Base-by-base conservation (phyloP, 92 coral and sea anemone species). In the Paramuricea clavata region DNA sequence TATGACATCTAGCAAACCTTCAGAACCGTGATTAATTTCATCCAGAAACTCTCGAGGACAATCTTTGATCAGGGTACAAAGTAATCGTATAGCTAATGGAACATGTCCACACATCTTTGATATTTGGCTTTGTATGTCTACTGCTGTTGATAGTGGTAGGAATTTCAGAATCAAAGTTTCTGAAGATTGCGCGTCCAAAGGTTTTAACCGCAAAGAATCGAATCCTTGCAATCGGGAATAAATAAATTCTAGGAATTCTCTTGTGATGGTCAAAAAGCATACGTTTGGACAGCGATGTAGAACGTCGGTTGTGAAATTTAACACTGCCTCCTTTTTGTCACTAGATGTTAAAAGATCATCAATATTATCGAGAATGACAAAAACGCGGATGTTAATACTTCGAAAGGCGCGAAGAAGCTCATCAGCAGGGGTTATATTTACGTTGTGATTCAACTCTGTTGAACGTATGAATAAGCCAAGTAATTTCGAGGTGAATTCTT, bases 161-260 rank as follows among this genome's bases (percentile, higher is more conserved):
- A n/a, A 86, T 65, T 21, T 32, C 26, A 0, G 23, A 12, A 67
- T 67, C 73, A 3, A 87, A 42, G 12, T 12, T 27, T 69, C 26
- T 19, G 85, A 44, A 9, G 85, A 76, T 2, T 0, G 34, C 4
- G 44, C 16, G 72, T 77, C 89, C 15, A 87, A 54, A 54, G 90
- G 80, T 17, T 78, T 27, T 5, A 87, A 65, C 80, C 90, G 79
- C 1, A 79, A 30, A 11, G 75, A 30, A 21, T 80, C 76, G 11
- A 16, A 19, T 34, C 26, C 76, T 33, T 70, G 49, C 19, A 35
- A 0, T 33, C 22, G 41, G 0, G 33, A 15, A 70, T 5, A 7
- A 59, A 80, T 54, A 80, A 79, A 87, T 11, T 87, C 86, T 0
- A 87, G 30, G 1, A 86, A 87, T 69, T 80, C 86, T 43, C 90